These are phyloP conservation scores for Gallinago stenura DNA, from an alignment of 2,797 vertebrate genomes.

Conservation along the genomic window DNA sequence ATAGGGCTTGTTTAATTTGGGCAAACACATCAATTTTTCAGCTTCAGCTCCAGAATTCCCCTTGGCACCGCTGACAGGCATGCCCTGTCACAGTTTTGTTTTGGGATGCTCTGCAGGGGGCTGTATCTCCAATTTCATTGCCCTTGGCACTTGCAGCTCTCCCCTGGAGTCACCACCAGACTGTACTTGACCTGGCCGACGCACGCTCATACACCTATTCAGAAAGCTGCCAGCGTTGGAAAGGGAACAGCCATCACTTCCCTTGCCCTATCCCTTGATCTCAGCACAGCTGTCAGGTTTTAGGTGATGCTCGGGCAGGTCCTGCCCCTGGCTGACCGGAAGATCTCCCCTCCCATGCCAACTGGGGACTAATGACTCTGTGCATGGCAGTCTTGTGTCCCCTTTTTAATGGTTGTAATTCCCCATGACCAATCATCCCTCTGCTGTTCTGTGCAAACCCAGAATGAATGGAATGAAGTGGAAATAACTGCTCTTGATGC, in stretches of 20 bases:
- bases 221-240: neutral
- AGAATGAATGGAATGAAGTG: neutral
- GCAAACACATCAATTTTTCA: neutral
- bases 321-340: neutral
- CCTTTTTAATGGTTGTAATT: neutral
- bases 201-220: neutral
- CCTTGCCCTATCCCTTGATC: accelerated
- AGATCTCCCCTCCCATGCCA: neutral
- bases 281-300: accelerated
- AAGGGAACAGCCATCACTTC: neutral
- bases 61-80: neutral
- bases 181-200: neutral
- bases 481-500: neutral
- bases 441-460: neutral
- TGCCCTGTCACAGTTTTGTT: neutral
- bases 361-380: neutral
- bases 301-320: neutral
- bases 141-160: neutral
- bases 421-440: neutral
- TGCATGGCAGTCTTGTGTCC: neutral
- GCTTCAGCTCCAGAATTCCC: neutral
- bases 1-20: neutral
- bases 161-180: neutral
- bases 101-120: neutral
- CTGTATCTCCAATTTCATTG: neutral